Conservation (phyloP, 2,888 invertebrate species). For the Drosophila pegasa region DNA sequence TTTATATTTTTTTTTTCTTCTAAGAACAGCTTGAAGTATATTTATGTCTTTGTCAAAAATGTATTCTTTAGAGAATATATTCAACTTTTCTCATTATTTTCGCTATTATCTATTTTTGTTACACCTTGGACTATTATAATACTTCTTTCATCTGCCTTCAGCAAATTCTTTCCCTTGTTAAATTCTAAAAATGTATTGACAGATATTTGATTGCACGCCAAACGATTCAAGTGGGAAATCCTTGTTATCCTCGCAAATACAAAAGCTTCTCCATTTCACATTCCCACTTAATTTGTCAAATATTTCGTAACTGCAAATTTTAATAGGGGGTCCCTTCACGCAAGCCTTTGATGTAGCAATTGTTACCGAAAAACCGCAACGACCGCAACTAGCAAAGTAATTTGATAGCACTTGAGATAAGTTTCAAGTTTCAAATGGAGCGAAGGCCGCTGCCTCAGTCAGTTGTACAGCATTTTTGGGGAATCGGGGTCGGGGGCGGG, state of each 20-base stretch:
- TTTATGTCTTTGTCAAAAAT: background rate
- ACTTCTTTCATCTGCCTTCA: background rate
- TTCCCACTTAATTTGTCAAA: background rate
- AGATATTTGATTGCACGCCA: background rate
- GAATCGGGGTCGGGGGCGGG: background rate
- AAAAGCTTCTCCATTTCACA: background rate
- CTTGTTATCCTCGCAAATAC: background rate
- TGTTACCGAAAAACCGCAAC: constrained; percentile 27
- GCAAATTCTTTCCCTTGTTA: background rate
- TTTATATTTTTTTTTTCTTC: no score
- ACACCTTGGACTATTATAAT: background rate
- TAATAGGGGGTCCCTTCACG: constrained; percentile 26
- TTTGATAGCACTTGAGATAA: constrained; percentile 42
- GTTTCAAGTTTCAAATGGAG: constrained; percentile 14
- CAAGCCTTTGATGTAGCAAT: constrained; percentile 29
- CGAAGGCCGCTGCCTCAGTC: constrained; percentile 28
- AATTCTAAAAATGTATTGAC: background rate
- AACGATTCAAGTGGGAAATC: background rate
- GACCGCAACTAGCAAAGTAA: constrained; percentile 23
- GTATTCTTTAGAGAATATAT: background rate
- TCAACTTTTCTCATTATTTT: background rate
- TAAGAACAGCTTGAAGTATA: no score
- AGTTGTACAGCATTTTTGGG: constrained; percentile 10
- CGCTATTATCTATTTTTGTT: background rate
- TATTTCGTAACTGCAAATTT: constrained; percentile 6